These are phyloP conservation scores for Brachionus asplanchnoidis DNA, from an alignment of 1,140 invertebrate species.

Conservation along the genomic window DNA sequence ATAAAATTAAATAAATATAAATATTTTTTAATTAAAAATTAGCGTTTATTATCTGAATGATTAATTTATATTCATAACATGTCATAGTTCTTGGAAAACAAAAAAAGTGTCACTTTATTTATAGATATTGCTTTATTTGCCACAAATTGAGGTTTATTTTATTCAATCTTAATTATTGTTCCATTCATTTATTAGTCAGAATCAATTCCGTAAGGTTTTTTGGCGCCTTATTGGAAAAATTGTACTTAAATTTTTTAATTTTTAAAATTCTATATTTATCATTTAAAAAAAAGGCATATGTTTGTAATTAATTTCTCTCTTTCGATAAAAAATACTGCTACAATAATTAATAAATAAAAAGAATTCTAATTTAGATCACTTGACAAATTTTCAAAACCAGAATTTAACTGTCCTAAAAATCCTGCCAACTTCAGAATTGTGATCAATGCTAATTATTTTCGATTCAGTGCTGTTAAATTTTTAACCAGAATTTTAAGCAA, in stretches of 20 bases:
- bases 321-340: neutral
- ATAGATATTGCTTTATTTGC: neutral
- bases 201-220: neutral
- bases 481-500: neutral
- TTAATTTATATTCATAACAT: neutral
- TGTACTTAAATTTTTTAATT: neutral
- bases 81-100: neutral
- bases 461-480: neutral
- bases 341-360: neutral
- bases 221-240: no score
- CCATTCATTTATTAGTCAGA: neutral
- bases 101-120: neutral
- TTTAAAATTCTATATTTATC: no score
- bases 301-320: no score
- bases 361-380: neutral
- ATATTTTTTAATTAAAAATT: neutral
- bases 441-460: neutral
- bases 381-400: neutral
- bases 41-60: neutral
- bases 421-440: neutral
- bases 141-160: no score
- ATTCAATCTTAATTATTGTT: neutral
- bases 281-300: no score
- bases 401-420: neutral
- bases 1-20: neutral